Evolutionary conservation across 2,888 invertebrate genomes (phyloP).

Genomic region (Sminthurinus aureus): DNA sequence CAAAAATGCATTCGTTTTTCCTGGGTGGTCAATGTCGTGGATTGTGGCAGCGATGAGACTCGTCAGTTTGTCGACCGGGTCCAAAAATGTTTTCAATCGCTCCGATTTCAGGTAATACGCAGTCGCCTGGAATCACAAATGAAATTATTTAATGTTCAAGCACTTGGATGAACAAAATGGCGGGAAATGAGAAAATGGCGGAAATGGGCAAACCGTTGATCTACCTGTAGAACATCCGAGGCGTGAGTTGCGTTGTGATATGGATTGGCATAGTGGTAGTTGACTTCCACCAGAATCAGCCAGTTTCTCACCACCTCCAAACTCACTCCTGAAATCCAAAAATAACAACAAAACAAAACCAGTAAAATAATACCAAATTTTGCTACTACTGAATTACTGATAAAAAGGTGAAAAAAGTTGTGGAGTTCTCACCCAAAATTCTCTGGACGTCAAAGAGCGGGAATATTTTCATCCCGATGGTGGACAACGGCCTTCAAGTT

Average conservation of each 20-base stretch:
- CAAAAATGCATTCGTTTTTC: conserved; percentile 36
- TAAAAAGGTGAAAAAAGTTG: not conserved
- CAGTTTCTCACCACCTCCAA: conserved; percentile 14
- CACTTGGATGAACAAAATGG: too few species aligned
- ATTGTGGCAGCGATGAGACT: conserved; percentile 31
- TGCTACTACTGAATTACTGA: too few species aligned
- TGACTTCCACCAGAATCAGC: conserved; percentile 29
- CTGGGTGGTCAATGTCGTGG: conserved; percentile 42
- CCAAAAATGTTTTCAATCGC: conserved; percentile 9
- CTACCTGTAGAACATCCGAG: conserved; percentile 37
- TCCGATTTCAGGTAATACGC: conserved; percentile 28
- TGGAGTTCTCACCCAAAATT: not conserved
- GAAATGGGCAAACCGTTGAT: too few species aligned
- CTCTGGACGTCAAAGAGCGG: not conserved
- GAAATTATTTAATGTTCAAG: not conserved
- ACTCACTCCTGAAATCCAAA: too few species aligned
- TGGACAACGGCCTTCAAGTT: conserved; percentile 16
- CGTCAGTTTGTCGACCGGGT: conserved; percentile 19
- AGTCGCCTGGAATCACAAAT: conserved; percentile 6
- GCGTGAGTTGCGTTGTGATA: conserved; percentile 40
- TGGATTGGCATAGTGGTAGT: conserved; percentile 30
- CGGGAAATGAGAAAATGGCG: too few species aligned
- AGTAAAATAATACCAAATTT: too few species aligned
- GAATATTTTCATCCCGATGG: conserved; percentile 35
- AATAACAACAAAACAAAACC: too few species aligned